Conservation (phyloP, 1,140 invertebrate species). For the Zaprionus kolodkinae region DNA sequence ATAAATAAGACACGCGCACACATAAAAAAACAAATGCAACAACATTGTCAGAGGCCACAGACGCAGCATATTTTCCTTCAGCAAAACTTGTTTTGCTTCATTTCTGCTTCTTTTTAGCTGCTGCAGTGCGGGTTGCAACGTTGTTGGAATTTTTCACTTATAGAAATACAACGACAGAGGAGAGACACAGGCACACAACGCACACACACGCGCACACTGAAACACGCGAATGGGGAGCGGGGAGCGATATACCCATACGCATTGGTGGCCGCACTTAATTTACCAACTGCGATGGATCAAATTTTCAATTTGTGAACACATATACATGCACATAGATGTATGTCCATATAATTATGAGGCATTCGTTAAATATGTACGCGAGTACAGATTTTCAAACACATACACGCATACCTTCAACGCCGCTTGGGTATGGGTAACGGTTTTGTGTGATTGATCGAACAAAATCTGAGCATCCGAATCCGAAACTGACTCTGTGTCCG, state of each 20-base stretch:
- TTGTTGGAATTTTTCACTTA: constrained; percentile 81
- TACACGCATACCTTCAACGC: neutral
- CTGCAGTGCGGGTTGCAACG: constrained; percentile 60
- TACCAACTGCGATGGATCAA: no score
- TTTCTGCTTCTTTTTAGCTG: constrained; percentile 72
- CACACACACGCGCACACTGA: constrained; percentile 18
- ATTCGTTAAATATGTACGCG: constrained; percentile 24
- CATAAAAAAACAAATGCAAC: constrained; percentile 61
- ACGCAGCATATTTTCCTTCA: constrained; percentile 66
- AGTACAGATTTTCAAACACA: constrained; percentile 11
- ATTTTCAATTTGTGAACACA: constrained; percentile 24
- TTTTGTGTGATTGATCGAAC: constrained; percentile 28
- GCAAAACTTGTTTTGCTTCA: constrained; percentile 81
- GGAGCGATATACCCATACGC: constrained; percentile 37
- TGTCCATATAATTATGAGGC: constrained; percentile 14
- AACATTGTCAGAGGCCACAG: constrained; percentile 53
- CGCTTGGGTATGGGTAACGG: constrained; percentile 34
- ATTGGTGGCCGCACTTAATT: constrained; percentile 42
- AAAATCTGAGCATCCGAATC: constrained; percentile 39
- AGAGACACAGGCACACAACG: constrained; percentile 37
- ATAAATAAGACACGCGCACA: constrained; percentile 49
- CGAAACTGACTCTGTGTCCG: neutral
- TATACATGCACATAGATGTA: constrained; percentile 4
- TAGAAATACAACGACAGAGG: constrained; percentile 69
- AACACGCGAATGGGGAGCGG: constrained; percentile 5